A percentile compares a stretch with the other conserved stretches of the same genome.
Evolutionary conservation across 2,113 vertebrate genomes (phyloP).

Genomic region (Alosa alosa): DNA sequence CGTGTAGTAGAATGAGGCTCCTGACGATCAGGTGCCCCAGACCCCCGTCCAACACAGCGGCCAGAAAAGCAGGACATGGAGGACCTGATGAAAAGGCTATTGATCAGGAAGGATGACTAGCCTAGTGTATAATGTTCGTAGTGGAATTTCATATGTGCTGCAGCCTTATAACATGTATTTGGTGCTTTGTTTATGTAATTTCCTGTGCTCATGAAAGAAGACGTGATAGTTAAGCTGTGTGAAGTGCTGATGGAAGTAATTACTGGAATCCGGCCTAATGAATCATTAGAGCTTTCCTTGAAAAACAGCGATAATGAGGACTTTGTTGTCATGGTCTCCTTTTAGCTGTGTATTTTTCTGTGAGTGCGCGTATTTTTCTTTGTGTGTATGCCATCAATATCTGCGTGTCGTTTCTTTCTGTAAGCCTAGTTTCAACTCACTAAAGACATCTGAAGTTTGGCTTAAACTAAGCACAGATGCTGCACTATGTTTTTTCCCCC

Average conservation of each 20-base stretch:
- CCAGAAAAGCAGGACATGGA: background rate
- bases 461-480: background rate
- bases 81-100: background rate
- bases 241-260: slow-evolving; percentile 50
- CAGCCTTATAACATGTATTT: background rate
- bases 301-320: slow-evolving; percentile 43
- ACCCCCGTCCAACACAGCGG: background rate
- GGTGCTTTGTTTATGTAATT: background rate
- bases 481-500: background rate
- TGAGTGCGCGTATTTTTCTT: background rate
- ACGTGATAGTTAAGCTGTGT: background rate
- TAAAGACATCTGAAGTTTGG: background rate
- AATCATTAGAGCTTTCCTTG: slow-evolving; percentile 37
- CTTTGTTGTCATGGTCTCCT: slow-evolving; percentile 41
- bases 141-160: background rate
- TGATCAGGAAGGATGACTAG: background rate
- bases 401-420: background rate
- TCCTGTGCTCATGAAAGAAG: background rate
- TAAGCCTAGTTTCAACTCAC: background rate
- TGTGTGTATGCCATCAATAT: background rate
- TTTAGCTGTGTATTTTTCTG: background rate
- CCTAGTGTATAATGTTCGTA: background rate
- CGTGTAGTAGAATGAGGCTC: no score
- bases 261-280: slow-evolving; percentile 46
- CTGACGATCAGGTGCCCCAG: background rate